phyloP scores from a whole-genome alignment of 2,888 invertebrate genomes.

The Spialia ferax region DNA sequence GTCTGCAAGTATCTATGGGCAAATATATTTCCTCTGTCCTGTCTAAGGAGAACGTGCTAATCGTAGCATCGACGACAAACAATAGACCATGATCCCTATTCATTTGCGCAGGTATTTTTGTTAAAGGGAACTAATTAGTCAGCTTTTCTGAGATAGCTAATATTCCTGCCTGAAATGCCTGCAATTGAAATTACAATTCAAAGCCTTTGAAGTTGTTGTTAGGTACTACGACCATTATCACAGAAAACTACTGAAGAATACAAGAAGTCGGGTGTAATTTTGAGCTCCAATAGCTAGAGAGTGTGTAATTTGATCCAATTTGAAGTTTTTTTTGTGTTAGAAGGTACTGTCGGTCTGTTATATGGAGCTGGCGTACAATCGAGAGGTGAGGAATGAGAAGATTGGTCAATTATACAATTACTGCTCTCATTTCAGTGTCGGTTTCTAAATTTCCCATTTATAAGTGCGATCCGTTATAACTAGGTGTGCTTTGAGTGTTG shows the following conservation, averaged over 20 bases:
- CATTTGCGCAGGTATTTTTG: not conserved
- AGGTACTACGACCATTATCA: not conserved
- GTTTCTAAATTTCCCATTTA: slow-evolving; percentile 50
- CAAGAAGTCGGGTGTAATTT: slow-evolving; percentile 67
- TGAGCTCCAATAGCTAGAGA: slow-evolving; percentile 56
- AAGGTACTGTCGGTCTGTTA: slow-evolving; percentile 46
- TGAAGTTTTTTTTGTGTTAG: slow-evolving; percentile 57
- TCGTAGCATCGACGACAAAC: slow-evolving; percentile 15
- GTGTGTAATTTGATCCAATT: slow-evolving; percentile 78
- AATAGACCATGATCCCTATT: slow-evolving; percentile 20
- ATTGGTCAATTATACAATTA: slow-evolving; percentile 56
- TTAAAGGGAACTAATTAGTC: slow-evolving; percentile 5
- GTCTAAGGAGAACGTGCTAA: slow-evolving; percentile 24
- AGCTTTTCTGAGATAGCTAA: not conserved
- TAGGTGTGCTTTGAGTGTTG: not conserved
- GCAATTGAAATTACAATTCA: not conserved
- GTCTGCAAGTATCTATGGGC: not conserved
- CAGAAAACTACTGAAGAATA: slow-evolving; percentile 39
- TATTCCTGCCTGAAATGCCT: too few species aligned
- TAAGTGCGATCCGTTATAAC: slow-evolving; percentile 12
- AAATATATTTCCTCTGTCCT: not conserved
- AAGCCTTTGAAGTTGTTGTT: slow-evolving; percentile 1
- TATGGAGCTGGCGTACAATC: slow-evolving; percentile 42
- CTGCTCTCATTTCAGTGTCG: slow-evolving; percentile 50
- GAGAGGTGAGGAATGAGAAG: slow-evolving; percentile 52